These are phyloP conservation scores for Mesochorus sp. DNA, from an alignment of 2,888 invertebrate genomes.

Conservation along the genomic window DNA sequence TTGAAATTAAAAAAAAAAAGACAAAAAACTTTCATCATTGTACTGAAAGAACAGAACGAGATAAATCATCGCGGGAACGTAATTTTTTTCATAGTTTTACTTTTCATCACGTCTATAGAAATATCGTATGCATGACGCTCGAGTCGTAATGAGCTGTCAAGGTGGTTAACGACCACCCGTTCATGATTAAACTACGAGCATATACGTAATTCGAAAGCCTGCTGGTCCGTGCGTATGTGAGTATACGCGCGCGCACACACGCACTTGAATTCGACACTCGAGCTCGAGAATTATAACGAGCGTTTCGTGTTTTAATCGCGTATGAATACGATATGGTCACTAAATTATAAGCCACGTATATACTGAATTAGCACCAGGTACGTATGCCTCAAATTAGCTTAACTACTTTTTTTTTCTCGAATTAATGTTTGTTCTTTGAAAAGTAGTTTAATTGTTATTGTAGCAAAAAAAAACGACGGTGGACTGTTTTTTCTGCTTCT, in stretches of 20 bases:
- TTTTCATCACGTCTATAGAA: neutral
- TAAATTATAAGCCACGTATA: slow-evolving; percentile 6
- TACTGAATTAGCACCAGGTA: neutral
- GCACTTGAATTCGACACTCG: slow-evolving; percentile 38
- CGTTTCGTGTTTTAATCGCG: slow-evolving; percentile 1
- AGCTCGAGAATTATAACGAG: slow-evolving; percentile 21
- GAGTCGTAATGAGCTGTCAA: slow-evolving; percentile 27
- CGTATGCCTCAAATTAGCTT: neutral
- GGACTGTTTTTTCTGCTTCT: too few species aligned
- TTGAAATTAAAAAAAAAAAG: neutral
- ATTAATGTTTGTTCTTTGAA: neutral
- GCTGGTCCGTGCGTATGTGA: neutral
- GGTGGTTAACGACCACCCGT: slow-evolving; percentile 23
- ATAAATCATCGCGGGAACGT: neutral
- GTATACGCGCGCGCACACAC: neutral
- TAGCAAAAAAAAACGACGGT: too few species aligned
- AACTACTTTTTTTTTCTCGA: neutral
- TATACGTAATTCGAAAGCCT: slow-evolving; percentile 1
- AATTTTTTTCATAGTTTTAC: neutral
- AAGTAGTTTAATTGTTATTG: neutral
- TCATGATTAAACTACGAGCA: slow-evolving; percentile 5
- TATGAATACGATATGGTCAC: slow-evolving; percentile 28
- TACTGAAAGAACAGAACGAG: neutral
- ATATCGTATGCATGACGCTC: neutral
- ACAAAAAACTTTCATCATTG: too few species aligned